Evolutionary conservation across 2,888 invertebrate genomes (phyloP).

Genomic region (Chaitophorus viminalis): DNA sequence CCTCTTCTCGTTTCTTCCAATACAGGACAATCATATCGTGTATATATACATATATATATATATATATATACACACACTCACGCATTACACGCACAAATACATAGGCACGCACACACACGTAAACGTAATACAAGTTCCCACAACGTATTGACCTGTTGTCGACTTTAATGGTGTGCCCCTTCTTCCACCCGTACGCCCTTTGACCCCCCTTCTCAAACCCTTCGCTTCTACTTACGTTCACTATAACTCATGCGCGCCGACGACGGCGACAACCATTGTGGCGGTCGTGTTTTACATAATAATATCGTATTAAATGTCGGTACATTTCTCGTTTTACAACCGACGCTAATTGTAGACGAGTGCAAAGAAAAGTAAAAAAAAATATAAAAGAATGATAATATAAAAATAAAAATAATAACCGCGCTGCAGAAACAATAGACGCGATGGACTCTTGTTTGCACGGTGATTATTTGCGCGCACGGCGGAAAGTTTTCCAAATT

Average conservation of each 20-base stretch:
- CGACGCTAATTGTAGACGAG: slow-evolving; percentile 50
- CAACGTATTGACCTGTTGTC: slow-evolving; percentile 59
- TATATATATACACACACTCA: background rate
- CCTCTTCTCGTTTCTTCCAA: slow-evolving; percentile 14
- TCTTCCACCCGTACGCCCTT: background rate
- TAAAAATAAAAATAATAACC: slow-evolving; percentile 13
- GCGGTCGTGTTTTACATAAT: slow-evolving; percentile 42
- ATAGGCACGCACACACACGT: background rate
- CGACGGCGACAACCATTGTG: slow-evolving; percentile 39
- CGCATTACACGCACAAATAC: background rate
- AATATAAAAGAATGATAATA: background rate
- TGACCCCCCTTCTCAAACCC: slow-evolving; percentile 17
- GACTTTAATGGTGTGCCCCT: slow-evolving; percentile 44
- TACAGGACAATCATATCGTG: slow-evolving; percentile 45
- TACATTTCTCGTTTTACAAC: slow-evolving; percentile 58
- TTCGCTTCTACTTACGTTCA: slow-evolving; percentile 38
- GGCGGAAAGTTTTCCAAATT: slow-evolving; percentile 1
- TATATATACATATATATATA: background rate
- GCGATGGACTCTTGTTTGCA: background rate
- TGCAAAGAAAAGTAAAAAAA: slow-evolving; percentile 30
- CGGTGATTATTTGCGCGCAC: background rate
- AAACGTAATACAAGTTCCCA: slow-evolving; percentile 57
- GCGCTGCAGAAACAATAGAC: slow-evolving; percentile 29
- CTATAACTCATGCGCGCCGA: slow-evolving; percentile 51
- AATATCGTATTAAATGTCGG: slow-evolving; percentile 56